phyloP scores from a whole-genome alignment of 2,113 vertebrate species.

The Archilochus colubris region DNA sequence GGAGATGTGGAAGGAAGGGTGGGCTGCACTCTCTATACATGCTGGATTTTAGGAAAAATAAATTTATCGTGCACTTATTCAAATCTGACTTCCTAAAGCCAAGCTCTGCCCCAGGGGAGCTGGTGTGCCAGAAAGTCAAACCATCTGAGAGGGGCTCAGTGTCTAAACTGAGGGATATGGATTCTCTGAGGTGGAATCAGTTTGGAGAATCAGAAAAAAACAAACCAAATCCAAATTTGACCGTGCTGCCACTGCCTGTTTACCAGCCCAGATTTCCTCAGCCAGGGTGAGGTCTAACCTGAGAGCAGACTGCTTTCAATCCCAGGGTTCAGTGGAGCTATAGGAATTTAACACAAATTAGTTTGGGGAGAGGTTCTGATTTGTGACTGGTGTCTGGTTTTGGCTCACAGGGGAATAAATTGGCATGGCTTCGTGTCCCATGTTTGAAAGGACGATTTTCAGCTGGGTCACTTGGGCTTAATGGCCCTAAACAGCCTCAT shows the following conservation, averaged over 20 bases:
- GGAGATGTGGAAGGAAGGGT: constrained; percentile 51
- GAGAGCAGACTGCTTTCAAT: rapidly evolving
- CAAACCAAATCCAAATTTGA: not conserved
- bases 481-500: not conserved
- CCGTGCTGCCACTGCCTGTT: not conserved
- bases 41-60: constrained; percentile 3
- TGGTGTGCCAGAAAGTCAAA: not conserved
- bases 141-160: not conserved
- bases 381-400: rapidly evolving
- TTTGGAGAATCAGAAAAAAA: not conserved
- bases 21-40: not conserved
- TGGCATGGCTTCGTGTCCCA: rapidly evolving
- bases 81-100: not conserved
- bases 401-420: not conserved
- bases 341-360: rapidly evolving
- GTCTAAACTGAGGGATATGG: not conserved
- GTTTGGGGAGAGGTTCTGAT: not conserved
- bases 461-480: not conserved
- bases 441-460: not conserved
- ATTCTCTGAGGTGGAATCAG: not conserved
- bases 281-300: not conserved
- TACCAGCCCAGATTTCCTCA: not conserved
- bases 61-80: not conserved
- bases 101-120: not conserved
- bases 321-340: rapidly evolving